Evolutionary conservation across 2,113 vertebrate genomes (phyloP), one percentile per base, ranked within the genome.

Genomic region (Entomyzon cyanotis): DNA sequence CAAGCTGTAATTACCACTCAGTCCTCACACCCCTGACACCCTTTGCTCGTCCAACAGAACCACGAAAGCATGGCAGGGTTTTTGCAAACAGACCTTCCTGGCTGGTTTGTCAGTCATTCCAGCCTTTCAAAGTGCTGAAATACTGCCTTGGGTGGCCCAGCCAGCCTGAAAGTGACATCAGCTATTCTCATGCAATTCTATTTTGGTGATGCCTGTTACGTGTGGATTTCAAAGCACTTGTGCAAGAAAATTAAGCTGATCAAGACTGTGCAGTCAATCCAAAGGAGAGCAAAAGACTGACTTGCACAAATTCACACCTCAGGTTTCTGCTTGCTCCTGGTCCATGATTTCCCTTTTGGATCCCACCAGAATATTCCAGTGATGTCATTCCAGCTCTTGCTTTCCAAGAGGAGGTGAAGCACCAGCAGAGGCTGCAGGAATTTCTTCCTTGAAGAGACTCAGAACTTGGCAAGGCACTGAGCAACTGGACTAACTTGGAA

Each of bases 171-270:
- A 56, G 15, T 8, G 9, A 5, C 42, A 20, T 12, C 25, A 15
- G 15, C 24, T 33, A 11, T 15, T 46, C 11, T 30, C 18, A 14
- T 1, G 22, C 27, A 17, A 6, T 33, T 71, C 9, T 5, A 23
- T 8, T 30, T 84, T 35, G 30, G 15, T 20, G 7, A 15, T 42
- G 25, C 16, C 33, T 1, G 0, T 14, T 74, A 12, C 0, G 0
- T 10, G 13, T 42, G 33, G 30, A 31, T 69, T 65, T 56, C 46
- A 62, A 82, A 78, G 30, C 35, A 31, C 22, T 60, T 65, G 21
- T 19, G 18, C 46, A 35, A 52, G 35, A 70, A 59, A 65, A 68
- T 44, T 12, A 52, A 14, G 13, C 33, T 55, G 31, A 37, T 19
- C 28, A 18, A 46, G 30, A 44, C 2, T 18, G 14, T 18, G 18